Conservation (phyloP, 2,888 invertebrate species). For the Ceriagrion tenellum region DNA sequence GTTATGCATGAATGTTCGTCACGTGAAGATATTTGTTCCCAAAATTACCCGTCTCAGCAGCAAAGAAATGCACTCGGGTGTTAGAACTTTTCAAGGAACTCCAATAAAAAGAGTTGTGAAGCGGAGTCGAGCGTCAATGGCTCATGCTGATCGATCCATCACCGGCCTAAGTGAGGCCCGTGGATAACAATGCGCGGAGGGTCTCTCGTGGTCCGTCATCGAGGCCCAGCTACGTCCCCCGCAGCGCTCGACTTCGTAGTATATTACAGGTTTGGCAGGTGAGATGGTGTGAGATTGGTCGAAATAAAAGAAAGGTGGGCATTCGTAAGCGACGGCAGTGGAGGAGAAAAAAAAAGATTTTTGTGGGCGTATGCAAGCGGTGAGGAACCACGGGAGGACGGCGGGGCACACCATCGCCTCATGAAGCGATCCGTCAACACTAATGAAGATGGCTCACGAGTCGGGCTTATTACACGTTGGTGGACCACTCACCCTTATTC, state of each 20-base stretch:
- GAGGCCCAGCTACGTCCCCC: neutral
- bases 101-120: neutral
- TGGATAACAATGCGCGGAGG: neutral
- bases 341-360: neutral
- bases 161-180: neutral
- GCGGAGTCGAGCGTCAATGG: neutral
- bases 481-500: neutral
- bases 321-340: neutral
- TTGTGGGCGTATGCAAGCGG: too few relatives aligned
- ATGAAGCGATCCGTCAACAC: constrained; percentile 51
- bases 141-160: neutral
- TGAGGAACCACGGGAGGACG: too few relatives aligned
- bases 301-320: neutral
- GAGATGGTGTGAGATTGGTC: neutral
- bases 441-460: constrained; percentile 57
- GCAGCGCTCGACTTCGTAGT: neutral
- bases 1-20: too few relatives aligned
- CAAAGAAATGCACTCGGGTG: neutral
- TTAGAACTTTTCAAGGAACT: neutral
- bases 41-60: neutral
- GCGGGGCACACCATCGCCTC: neutral
- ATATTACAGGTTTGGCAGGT: neutral
- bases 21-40: neutral
- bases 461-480: constrained; percentile 37
- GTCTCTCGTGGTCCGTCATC: neutral